Evolutionary conservation across 2,113 vertebrate genomes (phyloP).

Genomic region (Gobio gobio): DNA sequence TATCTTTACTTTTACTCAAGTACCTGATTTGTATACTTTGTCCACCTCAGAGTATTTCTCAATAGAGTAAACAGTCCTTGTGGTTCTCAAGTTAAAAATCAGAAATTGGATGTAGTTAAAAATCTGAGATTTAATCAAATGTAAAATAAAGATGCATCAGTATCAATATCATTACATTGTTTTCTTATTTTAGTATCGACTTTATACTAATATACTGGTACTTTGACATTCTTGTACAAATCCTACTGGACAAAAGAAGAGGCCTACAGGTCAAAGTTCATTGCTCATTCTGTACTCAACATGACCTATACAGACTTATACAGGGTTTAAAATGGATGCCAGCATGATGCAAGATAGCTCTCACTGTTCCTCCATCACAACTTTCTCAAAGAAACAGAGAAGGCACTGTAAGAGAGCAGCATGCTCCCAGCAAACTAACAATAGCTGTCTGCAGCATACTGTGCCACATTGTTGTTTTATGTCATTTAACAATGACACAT

Average conservation of each 20-base stretch:
- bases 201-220: not conserved
- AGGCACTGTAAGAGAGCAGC: not conserved
- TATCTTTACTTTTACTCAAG: too few species aligned
- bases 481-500: not conserved
- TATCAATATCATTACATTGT: not conserved
- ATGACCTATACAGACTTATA: not conserved
- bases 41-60: too few species aligned
- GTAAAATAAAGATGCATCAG: too few species aligned
- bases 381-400: conserved; percentile 5
- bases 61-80: too few species aligned
- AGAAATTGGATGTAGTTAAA: too few species aligned
- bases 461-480: conserved; percentile 5
- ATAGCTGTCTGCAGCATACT: conserved; percentile 2
- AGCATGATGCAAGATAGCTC: conserved; percentile 14
- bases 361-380: conserved; percentile 27
- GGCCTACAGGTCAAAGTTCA: conserved; percentile 8
- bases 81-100: too few species aligned
- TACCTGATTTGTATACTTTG: too few species aligned
- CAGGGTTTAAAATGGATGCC: conserved; percentile 25
- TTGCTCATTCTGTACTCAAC: not conserved
- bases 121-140: too few species aligned
- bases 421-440: conserved; percentile 18
- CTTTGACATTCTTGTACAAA: not conserved
- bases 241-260: not conserved
- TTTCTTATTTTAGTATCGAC: not conserved